These are phyloP conservation scores for Cacajao melanocephalus DNA, from an alignment of 2,797 vertebrate genomes.

Conservation along the genomic window DNA sequence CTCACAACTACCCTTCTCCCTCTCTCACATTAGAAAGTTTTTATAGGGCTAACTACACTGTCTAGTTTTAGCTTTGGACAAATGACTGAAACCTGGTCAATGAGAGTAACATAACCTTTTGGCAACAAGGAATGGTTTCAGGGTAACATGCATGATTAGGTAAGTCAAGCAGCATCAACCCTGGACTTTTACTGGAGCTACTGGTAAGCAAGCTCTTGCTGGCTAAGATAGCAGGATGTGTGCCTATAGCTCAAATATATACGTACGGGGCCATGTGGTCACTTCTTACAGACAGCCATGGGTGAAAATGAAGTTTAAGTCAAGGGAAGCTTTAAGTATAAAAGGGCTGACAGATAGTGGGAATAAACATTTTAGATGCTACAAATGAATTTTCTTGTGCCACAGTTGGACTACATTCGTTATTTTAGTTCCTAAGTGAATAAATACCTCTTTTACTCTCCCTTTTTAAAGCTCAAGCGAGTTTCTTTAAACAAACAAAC, in stretches of 20 bases:
- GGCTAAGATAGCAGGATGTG: background rate
- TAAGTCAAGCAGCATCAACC: background rate
- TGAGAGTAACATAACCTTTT: background rate
- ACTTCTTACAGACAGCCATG: background rate
- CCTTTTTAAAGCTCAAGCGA: background rate
- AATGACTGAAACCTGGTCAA: background rate
- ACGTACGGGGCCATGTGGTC: background rate
- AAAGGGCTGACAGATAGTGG: background rate
- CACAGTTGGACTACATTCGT: background rate
- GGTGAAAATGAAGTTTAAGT: background rate
- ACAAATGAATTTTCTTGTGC: background rate
- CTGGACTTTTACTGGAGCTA: background rate
- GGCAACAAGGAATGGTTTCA: background rate
- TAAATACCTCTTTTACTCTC: background rate
- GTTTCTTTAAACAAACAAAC: background rate
- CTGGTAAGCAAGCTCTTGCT: background rate
- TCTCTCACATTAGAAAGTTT: background rate
- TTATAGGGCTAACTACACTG: background rate
- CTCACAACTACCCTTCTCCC: background rate
- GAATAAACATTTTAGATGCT: background rate
- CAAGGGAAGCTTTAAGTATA: background rate
- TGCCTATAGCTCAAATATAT: background rate
- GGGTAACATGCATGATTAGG: background rate
- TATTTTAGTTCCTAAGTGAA: background rate
- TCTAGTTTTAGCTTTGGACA: background rate